Evolutionary conservation across 2,113 vertebrate genomes (phyloP), one percentile per base, ranked within the genome.

Genomic region (Alosa alosa): DNA sequence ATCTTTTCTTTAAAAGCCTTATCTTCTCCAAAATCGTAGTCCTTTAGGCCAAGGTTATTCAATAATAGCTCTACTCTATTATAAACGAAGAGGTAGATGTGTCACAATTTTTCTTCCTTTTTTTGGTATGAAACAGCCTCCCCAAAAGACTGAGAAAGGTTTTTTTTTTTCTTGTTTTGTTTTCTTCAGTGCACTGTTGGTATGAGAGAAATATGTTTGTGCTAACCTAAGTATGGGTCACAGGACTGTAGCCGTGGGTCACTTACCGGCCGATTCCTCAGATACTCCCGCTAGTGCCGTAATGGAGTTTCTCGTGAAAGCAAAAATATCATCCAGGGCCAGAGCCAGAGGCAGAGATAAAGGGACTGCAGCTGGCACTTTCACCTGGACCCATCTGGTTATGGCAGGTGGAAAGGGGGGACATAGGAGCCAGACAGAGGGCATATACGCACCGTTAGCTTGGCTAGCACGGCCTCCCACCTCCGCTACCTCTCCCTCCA

Each of bases 181-280:
- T 25, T 72, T 72, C 25, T 10, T 72, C 25, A 31, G n/a, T 72
- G 8, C 72, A 78, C 72, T 78, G 72, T 72, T 13, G 55, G 9
- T 36, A 15, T 44, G 75, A 44, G 55, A 72, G 78, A 86, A 47
- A 20, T 81, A n/a, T 84, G 55, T 72, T 86, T 84, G 82, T 22
- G 82, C 25, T 84, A 75, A 81, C 82, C 84, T 6, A 36, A 81
- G 36, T 81, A 55, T 22, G 36, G 84, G 84, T 84, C 84, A 68
- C 20, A 64, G 82, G 6, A 15, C 55, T 68, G 44, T 72, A 49
- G 52, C 11, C 52, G 7, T 83, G 72, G 55, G 78, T 81, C 84
- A 85, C 72, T 55, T 64, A 8, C 1, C 82, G 20, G 6, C 13
- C 44, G 78, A 52, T 57, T 83, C 82, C 84, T 78, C 31, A 20